Evolutionary conservation across 2,888 invertebrate species (phyloP), one percentile per base, ranked within the genome.

Genomic region (Xylota sylvarum): DNA sequence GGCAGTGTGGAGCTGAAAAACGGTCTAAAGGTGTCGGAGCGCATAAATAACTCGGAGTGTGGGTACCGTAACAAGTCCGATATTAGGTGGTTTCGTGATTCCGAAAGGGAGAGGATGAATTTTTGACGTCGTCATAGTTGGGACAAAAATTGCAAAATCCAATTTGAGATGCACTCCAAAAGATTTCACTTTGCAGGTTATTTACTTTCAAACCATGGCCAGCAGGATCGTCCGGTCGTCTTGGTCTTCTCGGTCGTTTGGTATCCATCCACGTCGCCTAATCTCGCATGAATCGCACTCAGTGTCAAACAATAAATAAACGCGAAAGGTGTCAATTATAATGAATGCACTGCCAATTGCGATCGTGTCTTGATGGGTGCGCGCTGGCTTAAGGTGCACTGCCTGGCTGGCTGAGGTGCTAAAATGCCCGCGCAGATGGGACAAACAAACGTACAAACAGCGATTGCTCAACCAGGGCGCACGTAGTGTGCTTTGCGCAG

Each of bases 331-430:
- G 87, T 87, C 87, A 87, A 87, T 87, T 87, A 87, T 87, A 87
- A 87, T 87, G 87, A 87, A 87, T 87, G 87, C 87, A 87, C 87
- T 87, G 87, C 87, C 87, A 87, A 87, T 87, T 87, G 82, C 83
- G 83, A 83, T 87, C 87, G 83, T 83, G 83, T 83, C 87, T 70
- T 65, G 58, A 64, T 69, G 73, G 64, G 70, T 32, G 35, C 50
- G 9, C n/a, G 52, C 35, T 48, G 70, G 56, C 77, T 77, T 77
- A 35, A 82, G 58, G 62, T 64, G 76, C 32, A 55, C 32, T 40
- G 40, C 35, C 46, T 40, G 23, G 76, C 14, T 23, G 43, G 60
- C 43, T 48, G 35, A 81, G 77, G 81, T 81, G 81, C 85, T 81
- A 81, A 85, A 85, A 80, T 79, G 37, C 32, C 70, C 70, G 70